phyloP scores from a whole-genome alignment of 2,888 invertebrate genomes.

The Branchipolynoe longqiensis region DNA sequence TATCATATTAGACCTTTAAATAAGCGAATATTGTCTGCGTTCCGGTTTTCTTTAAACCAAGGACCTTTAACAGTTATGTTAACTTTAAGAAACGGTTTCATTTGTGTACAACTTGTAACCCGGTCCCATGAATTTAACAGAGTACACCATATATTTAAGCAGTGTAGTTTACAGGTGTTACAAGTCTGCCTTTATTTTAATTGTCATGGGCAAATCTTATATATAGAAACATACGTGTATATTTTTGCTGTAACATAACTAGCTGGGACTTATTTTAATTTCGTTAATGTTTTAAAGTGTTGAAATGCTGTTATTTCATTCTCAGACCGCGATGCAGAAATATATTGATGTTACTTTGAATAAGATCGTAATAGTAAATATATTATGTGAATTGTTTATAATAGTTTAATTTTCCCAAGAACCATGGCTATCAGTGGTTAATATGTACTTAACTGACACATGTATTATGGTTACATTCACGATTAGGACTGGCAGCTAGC shows the following conservation, averaged over 20 bases:
- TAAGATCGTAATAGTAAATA: background rate
- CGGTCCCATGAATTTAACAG: background rate
- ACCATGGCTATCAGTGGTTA: slow-evolving; percentile 13
- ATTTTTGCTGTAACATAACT: slow-evolving; percentile 34
- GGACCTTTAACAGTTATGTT: background rate
- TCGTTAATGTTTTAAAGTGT: background rate
- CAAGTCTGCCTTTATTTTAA: background rate
- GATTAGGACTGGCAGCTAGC: slow-evolving; percentile 39
- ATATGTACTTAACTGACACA: slow-evolving; percentile 5
- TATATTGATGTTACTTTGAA: background rate
- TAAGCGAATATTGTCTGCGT: no score
- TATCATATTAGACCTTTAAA: no score
- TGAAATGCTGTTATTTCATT: background rate
- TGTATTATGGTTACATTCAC: background rate
- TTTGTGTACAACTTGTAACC: background rate
- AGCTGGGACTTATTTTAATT: background rate
- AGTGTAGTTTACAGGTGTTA: background rate
- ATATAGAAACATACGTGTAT: background rate
- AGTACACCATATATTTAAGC: background rate
- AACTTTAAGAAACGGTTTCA: background rate
- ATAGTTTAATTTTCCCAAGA: background rate
- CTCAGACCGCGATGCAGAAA: background rate
- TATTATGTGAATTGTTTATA: background rate
- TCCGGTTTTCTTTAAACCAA: background rate
- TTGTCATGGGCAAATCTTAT: background rate